Base-by-base conservation (phyloP, 2,113 vertebrate species). In the Aegotheles bennettii region DNA sequence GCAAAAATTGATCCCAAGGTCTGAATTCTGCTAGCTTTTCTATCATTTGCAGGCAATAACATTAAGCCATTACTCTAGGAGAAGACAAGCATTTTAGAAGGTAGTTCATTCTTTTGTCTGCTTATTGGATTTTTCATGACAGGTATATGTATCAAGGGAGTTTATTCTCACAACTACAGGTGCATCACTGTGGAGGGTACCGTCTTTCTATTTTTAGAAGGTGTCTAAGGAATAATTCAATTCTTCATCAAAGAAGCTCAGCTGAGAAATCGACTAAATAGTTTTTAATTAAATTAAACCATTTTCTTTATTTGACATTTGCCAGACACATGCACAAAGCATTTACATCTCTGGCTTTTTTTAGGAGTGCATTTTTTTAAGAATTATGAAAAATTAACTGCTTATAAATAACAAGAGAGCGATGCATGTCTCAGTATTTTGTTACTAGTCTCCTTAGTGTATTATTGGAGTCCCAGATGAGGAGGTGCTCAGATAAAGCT, bases 181-280 rank as follows among this genome's bases (percentile, higher is more conserved):
- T 57, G 69, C 4, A 1, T 90, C 82, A 48, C 48, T 56, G 11
- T 45, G 38, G 43, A 92, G 42, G 38, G 73, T n/a, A 67, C 25
- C n/a, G 28, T 93, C 80, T 90, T 85, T 83, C 84, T 95, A 2
- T 87, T 94, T 97, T 76, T 84, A 81, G 82, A 91, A 94, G 35
- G n/a, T 67, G 82, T 67, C 71, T 56, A 40, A 60, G n/a, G n/a
- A 93, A 25, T 75, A 84, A 90, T 47, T 94, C 42, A 65, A 3
- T 89, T 84, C 67, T 85, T 89, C 47, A 82, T 95, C 70, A 87
- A 84, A 95, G 90, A 90, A 84, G 20, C 23, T 75, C 38, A 16
- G 25, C 15, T 69, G 81, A 94, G 73, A 86, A 89, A 96, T 81
- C 43, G 6, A 89, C 53, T 78, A 18, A 82, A 68, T 89, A 78